Conservation (phyloP, 2,113 vertebrate species). For the Vidua macroura region DNA sequence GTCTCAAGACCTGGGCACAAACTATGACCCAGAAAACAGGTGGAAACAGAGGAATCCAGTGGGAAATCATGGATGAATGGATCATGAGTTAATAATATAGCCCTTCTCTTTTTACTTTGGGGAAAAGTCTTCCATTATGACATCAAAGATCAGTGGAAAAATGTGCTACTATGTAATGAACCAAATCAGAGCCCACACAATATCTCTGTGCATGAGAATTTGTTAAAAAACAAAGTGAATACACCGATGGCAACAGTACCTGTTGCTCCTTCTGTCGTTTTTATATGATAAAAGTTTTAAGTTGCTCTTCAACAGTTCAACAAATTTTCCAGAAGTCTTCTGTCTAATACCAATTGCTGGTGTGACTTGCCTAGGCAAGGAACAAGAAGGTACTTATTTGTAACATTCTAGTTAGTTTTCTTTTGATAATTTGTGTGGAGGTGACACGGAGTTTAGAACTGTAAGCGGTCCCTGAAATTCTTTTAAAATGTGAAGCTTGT, state of each 20-base stretch:
- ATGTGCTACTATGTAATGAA: neutral
- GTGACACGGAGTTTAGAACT: neutral
- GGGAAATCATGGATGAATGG: neutral
- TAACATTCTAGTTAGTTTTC: neutral
- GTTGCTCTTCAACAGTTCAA: slow-evolving; percentile 52
- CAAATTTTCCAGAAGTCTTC: slow-evolving; percentile 61
- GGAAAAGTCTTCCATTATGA: neutral
- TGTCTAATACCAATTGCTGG: slow-evolving; percentile 22
- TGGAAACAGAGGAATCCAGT: neutral
- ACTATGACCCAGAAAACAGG: neutral
- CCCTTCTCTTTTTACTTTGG: neutral
- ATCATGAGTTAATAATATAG: neutral
- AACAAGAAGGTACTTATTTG: neutral
- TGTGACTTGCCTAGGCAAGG: slow-evolving; percentile 43
- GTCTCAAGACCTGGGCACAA: neutral
- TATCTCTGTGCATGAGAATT: neutral
- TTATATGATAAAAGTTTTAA: slow-evolving; percentile 11
- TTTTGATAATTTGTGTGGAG: neutral
- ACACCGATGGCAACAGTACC: neutral
- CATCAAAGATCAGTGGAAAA: neutral
- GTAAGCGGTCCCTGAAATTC: neutral
- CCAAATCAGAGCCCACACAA: neutral
- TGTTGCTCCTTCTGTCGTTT: slow-evolving; percentile 10
- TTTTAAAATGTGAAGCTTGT: neutral
- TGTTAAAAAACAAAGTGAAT: neutral